Base-by-base conservation (phyloP, 2,888 invertebrate genomes). In the Orchesellides sinensis region DNA sequence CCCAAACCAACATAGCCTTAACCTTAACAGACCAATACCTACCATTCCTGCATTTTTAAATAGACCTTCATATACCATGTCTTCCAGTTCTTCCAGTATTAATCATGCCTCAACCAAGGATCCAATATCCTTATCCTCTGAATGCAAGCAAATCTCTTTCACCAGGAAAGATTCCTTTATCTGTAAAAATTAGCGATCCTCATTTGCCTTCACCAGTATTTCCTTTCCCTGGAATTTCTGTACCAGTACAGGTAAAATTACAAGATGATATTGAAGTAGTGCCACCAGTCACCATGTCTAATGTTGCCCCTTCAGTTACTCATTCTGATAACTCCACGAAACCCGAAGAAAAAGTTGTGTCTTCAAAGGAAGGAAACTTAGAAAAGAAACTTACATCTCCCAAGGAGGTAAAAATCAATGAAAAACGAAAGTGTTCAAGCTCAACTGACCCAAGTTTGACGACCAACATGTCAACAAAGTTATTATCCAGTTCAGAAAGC, bases 161-260 rank as follows among this genome's bases (percentile, higher is more conserved):
- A 68, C 69, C 81, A 12, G 69, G 14, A 10, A 81, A 74, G n/a
- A 5, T 32, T 12, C 45, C 45, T 23, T 80, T 74, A 47, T 75
- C 82, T 54, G 63, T 75, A 4, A 69, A 82, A 21, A n/a, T 72
- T 17, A 66, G 45, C 32, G 63, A 79, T 14, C 54, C 72, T 6
- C 74, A 70, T 40, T 56, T 82, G 69, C 73, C 54, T 47, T 79
- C 66, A 35, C 84, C 84, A 17, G 78, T 74, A 8, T 79, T 83
- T 21, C 84, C 83, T 25, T 79, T 84, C 47, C 86, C 86, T 40
- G 86, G 86, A 35, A 84, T 86, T 5, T 84, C 84, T 19, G 83
- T 86, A 1, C 86, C 86, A 14, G 75, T 86, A 10, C 81, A 83
- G 77, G 86, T 86, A 23, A 80, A 86, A 78, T 63, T 83, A n/a